phyloP scores from a whole-genome alignment of 2,888 invertebrate species.

The Clostera curtula region DNA sequence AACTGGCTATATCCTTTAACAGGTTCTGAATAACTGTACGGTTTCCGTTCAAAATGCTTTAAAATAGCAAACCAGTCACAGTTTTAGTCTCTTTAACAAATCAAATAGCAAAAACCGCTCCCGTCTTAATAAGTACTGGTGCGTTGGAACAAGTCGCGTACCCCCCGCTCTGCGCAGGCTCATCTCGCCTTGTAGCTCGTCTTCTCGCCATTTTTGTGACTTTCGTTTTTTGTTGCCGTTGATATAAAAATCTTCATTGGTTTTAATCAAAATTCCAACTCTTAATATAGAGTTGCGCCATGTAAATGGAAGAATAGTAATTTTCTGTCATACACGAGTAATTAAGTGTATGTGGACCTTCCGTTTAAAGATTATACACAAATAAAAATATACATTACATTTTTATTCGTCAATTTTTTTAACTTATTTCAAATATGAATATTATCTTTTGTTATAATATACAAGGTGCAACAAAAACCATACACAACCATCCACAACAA shows the following conservation, averaged over 20 bases:
- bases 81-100: conserved; percentile 69
- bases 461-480: too few relatives aligned
- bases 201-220: conserved; percentile 59
- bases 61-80: conserved; percentile 70
- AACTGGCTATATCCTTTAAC: conserved; percentile 49
- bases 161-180: conserved; percentile 26
- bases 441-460: too few relatives aligned
- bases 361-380: too few relatives aligned
- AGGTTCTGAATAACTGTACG: conserved; percentile 64
- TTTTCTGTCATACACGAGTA: conserved; percentile 52
- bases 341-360: too few relatives aligned
- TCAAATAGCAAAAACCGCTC: conserved; percentile 73
- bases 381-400: too few relatives aligned
- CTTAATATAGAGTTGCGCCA: conserved; percentile 53
- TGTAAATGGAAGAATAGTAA: conserved; percentile 60
- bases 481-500: too few relatives aligned
- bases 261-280: conserved; percentile 67
- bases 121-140: conserved; percentile 68
- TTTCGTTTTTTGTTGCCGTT: conserved; percentile 55
- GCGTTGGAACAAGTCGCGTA: conserved; percentile 59
- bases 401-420: too few relatives aligned
- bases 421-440: too few relatives aligned
- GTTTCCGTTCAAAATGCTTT: conserved; percentile 69
- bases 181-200: conserved; percentile 32
- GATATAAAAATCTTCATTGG: conserved; percentile 62